Base-by-base conservation (phyloP, 2,888 invertebrate genomes). In the Agrochola macilenta region DNA sequence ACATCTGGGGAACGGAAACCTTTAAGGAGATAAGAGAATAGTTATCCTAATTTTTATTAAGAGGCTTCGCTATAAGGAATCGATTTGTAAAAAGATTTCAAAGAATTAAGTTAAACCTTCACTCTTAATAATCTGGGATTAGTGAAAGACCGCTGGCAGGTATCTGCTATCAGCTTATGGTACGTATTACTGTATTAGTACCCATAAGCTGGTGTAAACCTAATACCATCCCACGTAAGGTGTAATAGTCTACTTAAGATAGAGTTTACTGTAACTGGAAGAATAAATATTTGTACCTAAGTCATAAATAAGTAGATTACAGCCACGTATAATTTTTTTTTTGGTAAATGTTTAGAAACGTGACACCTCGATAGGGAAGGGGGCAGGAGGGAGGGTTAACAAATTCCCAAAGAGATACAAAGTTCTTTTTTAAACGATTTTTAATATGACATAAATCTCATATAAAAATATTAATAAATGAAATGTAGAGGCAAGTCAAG, bases 121-220 rank as follows among this genome's bases (percentile, higher is more conserved):
- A 46, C 46, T 46, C 43, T 14, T 35, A 61, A 12, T 80, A 60
- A 74, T 81, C 75, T 39, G 54, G 54, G 46, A 78, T 78, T 49
- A 74, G 11, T 57, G 7, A 46, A 46, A 74, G 26, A 35, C 35
- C 43, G 8, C 12, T 43, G 12, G 1, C 43, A 30, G 30, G 30
- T 30, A 30, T 75, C 30, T 61, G 52, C 20, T 60, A 76, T 43
- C 23, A 23, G 46, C 26, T 46, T 70, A 57, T 14, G n/a, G 26
- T 49, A 39, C 17, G n/a, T 23, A 43, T 52, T n/a, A 74, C 11
- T 69, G n/a, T 23, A 43, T 52, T n/a, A 74, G 14, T 69, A 30
- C 26, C 26, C 1, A 43, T 79, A 69, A 79, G 39, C 72, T 72
- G 58, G 8, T 52, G 30, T 71, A 35, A 71, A 30, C 30, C 39